Evolutionary conservation across 2,797 vertebrate species (phyloP).

Genomic region (Atherinosoma microstoma): DNA sequence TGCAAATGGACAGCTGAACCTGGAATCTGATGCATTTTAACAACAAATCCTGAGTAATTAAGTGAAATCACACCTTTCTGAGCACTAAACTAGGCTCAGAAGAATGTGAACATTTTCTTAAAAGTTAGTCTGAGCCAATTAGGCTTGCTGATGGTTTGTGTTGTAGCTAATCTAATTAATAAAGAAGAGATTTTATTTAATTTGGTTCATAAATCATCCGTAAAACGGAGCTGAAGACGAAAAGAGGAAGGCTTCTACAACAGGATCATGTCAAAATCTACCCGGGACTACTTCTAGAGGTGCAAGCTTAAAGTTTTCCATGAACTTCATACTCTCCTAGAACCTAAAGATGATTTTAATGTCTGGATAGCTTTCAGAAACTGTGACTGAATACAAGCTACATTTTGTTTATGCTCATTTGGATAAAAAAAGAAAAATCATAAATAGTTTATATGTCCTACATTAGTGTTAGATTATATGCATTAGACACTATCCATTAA

Average conservation of each 20-base stretch:
- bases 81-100: too few species aligned
- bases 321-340: not conserved
- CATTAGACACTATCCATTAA: conserved; percentile 35
- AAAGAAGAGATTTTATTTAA: too few species aligned
- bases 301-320: not conserved
- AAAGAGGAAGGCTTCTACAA: not conserved
- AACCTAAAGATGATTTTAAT: not conserved
- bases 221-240: not conserved
- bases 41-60: not conserved
- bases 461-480: conserved; percentile 29
- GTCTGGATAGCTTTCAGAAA: not conserved
- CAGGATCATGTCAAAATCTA: not conserved
- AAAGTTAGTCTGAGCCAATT: too few species aligned
- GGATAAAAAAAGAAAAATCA: not conserved
- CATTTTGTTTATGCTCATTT: not conserved
- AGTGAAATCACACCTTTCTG: not conserved
- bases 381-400: not conserved
- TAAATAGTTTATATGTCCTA: not conserved
- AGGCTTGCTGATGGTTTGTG: too few species aligned
- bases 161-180: too few species aligned
- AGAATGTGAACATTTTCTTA: too few species aligned
- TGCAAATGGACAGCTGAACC: not conserved
- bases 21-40: not conserved
- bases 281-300: not conserved
- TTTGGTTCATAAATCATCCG: too few species aligned